Evolutionary conservation across 92 coral and sea anemone genomes (phyloP), one percentile per base, ranked within the genome.

Genomic region (Blastomussa wellsi): DNA sequence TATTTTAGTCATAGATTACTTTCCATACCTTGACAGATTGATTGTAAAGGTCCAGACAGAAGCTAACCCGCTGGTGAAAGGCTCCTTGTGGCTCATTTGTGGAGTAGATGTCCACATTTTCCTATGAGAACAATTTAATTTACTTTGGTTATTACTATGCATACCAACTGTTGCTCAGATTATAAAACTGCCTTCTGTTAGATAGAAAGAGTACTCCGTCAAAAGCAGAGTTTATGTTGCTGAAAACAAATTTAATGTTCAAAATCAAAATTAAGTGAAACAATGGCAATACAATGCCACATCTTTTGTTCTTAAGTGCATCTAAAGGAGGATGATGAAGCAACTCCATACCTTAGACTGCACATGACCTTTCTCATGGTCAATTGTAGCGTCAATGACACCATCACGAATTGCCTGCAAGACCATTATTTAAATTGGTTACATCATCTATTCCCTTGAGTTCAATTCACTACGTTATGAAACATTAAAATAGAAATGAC

Each of bases 31-130:
- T 97, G 47, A 97, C 99, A 74, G 98, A 97, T 83, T 97, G 99
- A 91, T 95, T 95, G 64, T 97, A 93, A 59, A 97, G 92, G 66
- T 97, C 99, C 76, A 97, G 86, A 48, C 99, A 97, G 82, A 96
- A 97, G 88, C 98, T 95, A 53, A 97, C 95, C 82, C 99, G 88
- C 85, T 97, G 99, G 68, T 97, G 99, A 80, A 97, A 97, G 29
- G 99, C 99, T 12, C 97, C 91, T 80, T 97, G 99, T 41, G 99
- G 99, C 79, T 97, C 99, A 83, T 92, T 97, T 24, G 99, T 94
- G 31, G 99, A 97, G 92, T 97, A 97, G 69, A 97, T 97, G 86
- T 97, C 99, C 49, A 87, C 93, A 65, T 91, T 95, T 97, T 97
- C 99, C 98, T 96, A 83, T 12, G 71, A 72, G 9, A 69, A n/a